Evolutionary conservation across 2,888 invertebrate species (phyloP).

Genomic region (Macropis europaea): DNA sequence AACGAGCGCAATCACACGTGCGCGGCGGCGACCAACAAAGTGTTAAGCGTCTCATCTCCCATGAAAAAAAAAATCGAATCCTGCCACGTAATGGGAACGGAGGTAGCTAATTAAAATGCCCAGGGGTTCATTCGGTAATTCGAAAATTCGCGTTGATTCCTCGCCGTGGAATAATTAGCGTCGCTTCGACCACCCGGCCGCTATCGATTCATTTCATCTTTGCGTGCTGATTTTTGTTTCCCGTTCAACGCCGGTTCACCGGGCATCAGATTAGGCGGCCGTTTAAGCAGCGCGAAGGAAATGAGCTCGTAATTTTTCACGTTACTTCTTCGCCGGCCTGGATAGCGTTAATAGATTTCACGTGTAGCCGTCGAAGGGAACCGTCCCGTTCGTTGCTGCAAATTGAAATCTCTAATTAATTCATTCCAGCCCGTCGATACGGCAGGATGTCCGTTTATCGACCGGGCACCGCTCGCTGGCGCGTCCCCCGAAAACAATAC

Average conservation of each 20-base stretch:
- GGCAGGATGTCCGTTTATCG: background rate
- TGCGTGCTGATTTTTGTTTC: slow-evolving; percentile 59
- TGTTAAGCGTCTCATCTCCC: too few species aligned
- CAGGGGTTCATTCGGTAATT: background rate
- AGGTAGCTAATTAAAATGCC: slow-evolving; percentile 33
- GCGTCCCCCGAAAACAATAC: slow-evolving; percentile 8
- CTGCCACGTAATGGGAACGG: background rate
- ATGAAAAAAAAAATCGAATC: too few species aligned
- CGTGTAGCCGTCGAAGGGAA: background rate
- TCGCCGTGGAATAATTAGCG: slow-evolving; percentile 44
- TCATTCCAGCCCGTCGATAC: background rate
- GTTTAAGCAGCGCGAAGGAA: slow-evolving; percentile 30
- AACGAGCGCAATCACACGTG: too few species aligned
- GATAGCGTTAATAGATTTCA: slow-evolving; percentile 25
- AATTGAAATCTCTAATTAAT: slow-evolving; percentile 5
- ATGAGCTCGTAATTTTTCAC: slow-evolving; percentile 44
- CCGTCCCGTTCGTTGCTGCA: background rate
- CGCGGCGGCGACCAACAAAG: too few species aligned
- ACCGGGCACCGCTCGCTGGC: background rate
- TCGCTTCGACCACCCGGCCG: slow-evolving; percentile 27
- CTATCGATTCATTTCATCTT: slow-evolving; percentile 53
- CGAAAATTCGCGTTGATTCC: slow-evolving; percentile 27
- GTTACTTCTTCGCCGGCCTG: slow-evolving; percentile 4
- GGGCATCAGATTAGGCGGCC: slow-evolving; percentile 47
- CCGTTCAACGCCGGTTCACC: slow-evolving; percentile 32